Base-by-base conservation (phyloP, 2,113 vertebrate species). In the Passer domesticus region DNA sequence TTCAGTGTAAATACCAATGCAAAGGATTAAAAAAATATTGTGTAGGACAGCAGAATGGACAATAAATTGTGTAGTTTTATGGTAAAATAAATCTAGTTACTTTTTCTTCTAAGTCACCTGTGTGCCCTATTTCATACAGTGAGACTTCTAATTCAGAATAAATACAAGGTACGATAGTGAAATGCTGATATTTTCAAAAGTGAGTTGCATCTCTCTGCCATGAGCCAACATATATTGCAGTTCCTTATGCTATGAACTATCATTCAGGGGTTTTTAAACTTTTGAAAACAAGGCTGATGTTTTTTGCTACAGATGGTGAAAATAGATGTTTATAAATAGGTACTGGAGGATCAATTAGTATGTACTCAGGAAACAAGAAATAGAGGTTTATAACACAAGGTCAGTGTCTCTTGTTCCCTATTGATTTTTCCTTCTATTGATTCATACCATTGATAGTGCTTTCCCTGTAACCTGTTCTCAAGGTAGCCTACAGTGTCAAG, bases 351-450 rank as follows among this genome's bases (percentile, higher is more conserved):
- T 84, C 73, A 91, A 64, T 95, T 94, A 87, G 79, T 73, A 62
- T 46, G 28, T 64, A 63, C 46, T 72, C 39, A 64, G 63, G 44
- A 76, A 76, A 66, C 24, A 75, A 89, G 62, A 89, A 60, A 92
- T 22, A 55, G 22, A 73, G 53, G 33, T 50, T 72, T 89, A 64
- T 73, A 91, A 89, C 52, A 44, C 56, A 89, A 87, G 77, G 87
- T 58, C 77, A 91, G 22, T 43, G 68, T 74, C n/a, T 90, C 46
- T 90, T 85, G 53, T 64, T 91, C 66, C 3, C 5, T 79, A 89
- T 89, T 0, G 81, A 87, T 85, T 90, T 89, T 96, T 94, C 33
- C 56, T 89, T 78, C 58, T 84, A 87, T 94, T 52, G 87, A 95
- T 94, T 87, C 58, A 58, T 89, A 69, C 8, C 66, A 92, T 52